Evolutionary conservation across 1,140 invertebrate species (phyloP).

Genomic region (Psix sp.): DNA sequence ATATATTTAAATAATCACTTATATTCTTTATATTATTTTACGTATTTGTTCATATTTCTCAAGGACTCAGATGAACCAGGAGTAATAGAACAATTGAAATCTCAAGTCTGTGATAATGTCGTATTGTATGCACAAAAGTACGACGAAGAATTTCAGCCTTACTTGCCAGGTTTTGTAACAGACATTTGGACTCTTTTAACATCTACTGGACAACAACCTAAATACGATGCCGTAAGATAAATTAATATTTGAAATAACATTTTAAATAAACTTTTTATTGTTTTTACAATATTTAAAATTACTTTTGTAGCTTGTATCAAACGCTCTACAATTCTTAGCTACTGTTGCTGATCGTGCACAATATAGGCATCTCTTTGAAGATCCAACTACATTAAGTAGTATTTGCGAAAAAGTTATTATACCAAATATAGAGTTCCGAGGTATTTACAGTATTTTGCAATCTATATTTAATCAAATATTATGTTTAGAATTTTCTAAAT

Average conservation of each 20-base stretch:
- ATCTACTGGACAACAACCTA: conserved; percentile 88
- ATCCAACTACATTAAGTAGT: conserved; percentile 88
- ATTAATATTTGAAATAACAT: neutral
- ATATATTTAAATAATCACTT: neutral
- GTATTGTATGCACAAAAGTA: conserved; percentile 97
- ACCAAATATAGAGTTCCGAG: conserved; percentile 97
- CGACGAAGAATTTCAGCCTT: conserved; percentile 95
- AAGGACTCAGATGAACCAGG: conserved; percentile 93
- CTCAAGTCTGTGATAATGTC: conserved; percentile 97
- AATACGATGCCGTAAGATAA: conserved; percentile 89
- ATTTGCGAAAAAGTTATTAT: conserved; percentile 99
- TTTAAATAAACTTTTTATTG: conserved; percentile 8
- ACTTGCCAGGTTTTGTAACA: conserved; percentile 92
- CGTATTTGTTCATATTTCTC: conserved; percentile 64
- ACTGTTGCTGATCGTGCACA: conserved; percentile 93
- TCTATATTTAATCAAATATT: too few relatives aligned
- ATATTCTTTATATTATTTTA: conserved; percentile 35
- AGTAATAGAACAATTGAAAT: conserved; percentile 92
- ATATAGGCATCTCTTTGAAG: conserved; percentile 93
- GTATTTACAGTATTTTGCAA: too few relatives aligned
- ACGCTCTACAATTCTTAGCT: conserved; percentile 95
- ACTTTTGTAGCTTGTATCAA: conserved; percentile 89
- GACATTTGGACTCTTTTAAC: conserved; percentile 94
- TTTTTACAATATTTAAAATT: conserved; percentile 18
- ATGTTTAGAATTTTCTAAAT: too few relatives aligned